These are phyloP conservation scores for Rhinolophus ferrumequinum DNA, from an alignment of 2,113 vertebrate genomes.

Conservation along the genomic window DNA sequence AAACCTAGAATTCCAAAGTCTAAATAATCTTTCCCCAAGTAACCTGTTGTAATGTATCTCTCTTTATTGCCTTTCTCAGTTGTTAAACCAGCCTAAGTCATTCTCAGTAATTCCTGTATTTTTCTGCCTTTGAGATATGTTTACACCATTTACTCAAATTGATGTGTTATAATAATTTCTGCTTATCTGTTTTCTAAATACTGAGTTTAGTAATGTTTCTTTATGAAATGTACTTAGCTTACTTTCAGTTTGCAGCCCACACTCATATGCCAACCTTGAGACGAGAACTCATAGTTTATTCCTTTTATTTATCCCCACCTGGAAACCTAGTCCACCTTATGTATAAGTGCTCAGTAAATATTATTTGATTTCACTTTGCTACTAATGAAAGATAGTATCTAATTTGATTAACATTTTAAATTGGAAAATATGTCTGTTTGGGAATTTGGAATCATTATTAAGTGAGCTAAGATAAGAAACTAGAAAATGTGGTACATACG, in stretches of 20 bases:
- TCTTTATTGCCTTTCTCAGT: background rate
- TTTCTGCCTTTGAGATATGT: background rate
- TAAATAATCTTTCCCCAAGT: background rate
- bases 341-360: background rate
- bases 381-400: background rate
- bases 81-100: background rate
- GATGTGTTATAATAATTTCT: background rate
- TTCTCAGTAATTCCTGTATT: background rate
- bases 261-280: background rate
- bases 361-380: background rate
- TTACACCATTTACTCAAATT: background rate
- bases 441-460: conserved; percentile 3
- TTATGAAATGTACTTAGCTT: background rate
- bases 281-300: background rate
- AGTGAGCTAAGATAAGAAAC: background rate
- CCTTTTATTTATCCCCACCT: background rate
- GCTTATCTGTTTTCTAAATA: background rate
- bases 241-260: background rate
- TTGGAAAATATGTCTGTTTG: background rate
- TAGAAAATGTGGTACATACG: no score
- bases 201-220: background rate
- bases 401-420: conserved; percentile 20
- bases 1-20: background rate
- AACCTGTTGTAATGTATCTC: background rate
- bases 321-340: background rate